phyloP scores from a whole-genome alignment of 2,113 vertebrate species.

The Leiothrix lutea region DNA sequence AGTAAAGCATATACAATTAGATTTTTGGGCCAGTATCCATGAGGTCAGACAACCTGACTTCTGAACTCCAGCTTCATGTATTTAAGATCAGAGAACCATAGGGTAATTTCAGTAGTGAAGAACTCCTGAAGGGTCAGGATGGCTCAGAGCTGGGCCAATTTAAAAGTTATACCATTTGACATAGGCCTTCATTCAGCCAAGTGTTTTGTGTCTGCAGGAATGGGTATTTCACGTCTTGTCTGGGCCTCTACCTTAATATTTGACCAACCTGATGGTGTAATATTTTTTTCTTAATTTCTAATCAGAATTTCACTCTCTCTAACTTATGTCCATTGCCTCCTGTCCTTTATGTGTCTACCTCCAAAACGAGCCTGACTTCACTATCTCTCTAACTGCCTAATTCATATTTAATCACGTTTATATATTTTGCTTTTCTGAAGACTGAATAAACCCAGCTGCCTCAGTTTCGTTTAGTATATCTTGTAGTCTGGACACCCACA shows the following conservation, averaged over 20 bases:
- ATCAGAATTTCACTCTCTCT: neutral
- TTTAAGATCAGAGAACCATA: too few species aligned
- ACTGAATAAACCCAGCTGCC: neutral
- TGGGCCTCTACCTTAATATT: neutral
- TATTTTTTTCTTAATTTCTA: neutral
- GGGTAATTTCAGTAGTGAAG: neutral
- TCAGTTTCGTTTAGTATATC: neutral
- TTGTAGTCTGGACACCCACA: neutral
- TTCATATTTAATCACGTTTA: neutral
- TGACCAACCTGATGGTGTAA: neutral
- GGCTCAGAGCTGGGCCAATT: neutral
- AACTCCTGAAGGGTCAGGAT: neutral
- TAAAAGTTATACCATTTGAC: neutral
- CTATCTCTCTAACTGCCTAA: neutral
- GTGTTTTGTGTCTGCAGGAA: neutral
- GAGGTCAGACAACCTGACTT: neutral
- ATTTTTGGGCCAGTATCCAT: neutral
- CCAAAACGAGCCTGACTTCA: neutral
- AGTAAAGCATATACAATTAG: neutral
- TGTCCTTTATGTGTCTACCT: neutral
- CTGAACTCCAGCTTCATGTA: neutral
- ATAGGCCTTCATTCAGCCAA: neutral
- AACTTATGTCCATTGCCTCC: neutral
- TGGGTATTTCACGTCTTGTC: neutral
- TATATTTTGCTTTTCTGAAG: neutral